Conservation (phyloP, 2,888 invertebrate genomes). For the Cataglyphis rosenhaueri region DNA sequence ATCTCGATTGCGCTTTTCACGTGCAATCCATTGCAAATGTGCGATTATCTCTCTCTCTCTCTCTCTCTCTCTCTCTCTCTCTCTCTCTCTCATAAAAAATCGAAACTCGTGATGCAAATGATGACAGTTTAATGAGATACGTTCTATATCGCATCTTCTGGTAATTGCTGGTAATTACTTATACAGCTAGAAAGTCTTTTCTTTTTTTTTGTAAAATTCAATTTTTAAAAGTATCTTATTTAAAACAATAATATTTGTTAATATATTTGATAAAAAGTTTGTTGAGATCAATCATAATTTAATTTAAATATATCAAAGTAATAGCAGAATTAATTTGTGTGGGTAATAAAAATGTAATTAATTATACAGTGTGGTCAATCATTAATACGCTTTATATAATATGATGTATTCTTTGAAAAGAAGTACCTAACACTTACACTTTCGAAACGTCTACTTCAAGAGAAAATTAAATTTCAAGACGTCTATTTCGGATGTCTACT, state of each 20-base stretch:
- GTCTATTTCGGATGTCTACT: not conserved
- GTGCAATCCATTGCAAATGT: constrained; percentile 28
- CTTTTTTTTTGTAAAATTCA: not conserved
- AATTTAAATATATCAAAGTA: not conserved
- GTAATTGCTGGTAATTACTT: not conserved
- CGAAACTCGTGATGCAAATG: constrained; percentile 15
- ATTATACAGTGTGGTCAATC: not conserved
- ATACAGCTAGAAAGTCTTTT: not conserved
- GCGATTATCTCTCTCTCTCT: constrained; percentile 16
- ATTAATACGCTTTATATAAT: not conserved
- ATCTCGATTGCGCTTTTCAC: constrained; percentile 52
- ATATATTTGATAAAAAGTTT: not conserved
- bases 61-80: too few species aligned
- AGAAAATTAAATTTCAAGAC: too few species aligned
- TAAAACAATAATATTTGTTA: not conserved
- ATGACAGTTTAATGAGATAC: constrained; percentile 31
- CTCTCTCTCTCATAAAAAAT: not conserved
- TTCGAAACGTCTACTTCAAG: constrained; percentile 8
- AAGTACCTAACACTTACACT: constrained; percentile 20
- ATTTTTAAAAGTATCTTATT: not conserved
- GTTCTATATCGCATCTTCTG: not conserved
- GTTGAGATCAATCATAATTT: not conserved
- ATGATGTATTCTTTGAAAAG: not conserved
- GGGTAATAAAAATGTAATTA: not conserved
- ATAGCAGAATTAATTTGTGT: not conserved